Base-by-base conservation (phyloP, 2,113 vertebrate species). In the Anseranas semipalmata region DNA sequence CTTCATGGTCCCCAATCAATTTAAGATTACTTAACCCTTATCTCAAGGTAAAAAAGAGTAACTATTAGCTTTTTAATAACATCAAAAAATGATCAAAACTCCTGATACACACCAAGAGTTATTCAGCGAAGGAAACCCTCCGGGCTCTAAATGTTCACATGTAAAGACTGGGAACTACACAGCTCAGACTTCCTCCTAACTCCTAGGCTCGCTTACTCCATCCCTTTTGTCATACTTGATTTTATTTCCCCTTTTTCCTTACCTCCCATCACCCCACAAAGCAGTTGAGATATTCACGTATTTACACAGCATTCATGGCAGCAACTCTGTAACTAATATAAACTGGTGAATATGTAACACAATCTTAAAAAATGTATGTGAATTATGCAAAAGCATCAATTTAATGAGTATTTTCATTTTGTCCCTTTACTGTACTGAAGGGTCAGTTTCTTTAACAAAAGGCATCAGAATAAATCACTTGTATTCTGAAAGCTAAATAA, bases 381-480 rank as follows among this genome's bases (percentile, higher is more conserved):
- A 82, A 87, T 87, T 91, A 87, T n/a, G 67, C 70, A 93, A 71
- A 93, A 43, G 3, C 25, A 70, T 79, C 71, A 41, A 58, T 15
- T 71, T 72, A 87, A 94, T 75, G 50, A 91, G 24, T 62, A 62
- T 8, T 39, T 85, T 73, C 27, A 85, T 82, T 72, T 82, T 70
- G 74, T 85, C 28, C 35, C 25, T 37, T 86, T 71, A 79, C 52
- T 62, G 30, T 27, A 45, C n/a, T 48, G 45, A 82, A 52, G 9
- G 82, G 71, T 88, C 85, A 82, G 30, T 83, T 93, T 87, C 43
- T 60, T 53, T 66, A 91, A 75, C 58, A 89, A 89, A 91, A 24
- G 80, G 4, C 16, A 41, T 75, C 39, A 66, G 33, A 91, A 72
- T n/a, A 70, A 68, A 89, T 53, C 24, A 32, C 7, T 76, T 41